Evolutionary conservation across 1,140 invertebrate species (phyloP).

Genomic region (Nasonia longicornis): DNA sequence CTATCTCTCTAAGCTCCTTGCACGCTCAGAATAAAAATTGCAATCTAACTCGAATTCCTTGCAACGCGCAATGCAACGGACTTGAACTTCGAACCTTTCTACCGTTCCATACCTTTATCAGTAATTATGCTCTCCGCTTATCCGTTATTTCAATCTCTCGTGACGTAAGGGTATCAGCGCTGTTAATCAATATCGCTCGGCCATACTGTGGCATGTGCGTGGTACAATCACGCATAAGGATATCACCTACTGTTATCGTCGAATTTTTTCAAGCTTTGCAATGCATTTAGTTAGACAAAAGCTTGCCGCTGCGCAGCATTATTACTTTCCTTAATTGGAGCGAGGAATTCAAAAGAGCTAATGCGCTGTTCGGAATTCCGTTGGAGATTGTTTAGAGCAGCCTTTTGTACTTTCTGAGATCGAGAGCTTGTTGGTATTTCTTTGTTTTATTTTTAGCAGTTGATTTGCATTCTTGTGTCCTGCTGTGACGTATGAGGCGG

Average conservation of each 20-base stretch:
- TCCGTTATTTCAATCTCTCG: conserved; percentile 12
- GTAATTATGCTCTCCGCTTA: conserved; percentile 1
- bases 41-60: conserved; percentile 7
- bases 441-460: not conserved
- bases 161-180: not conserved
- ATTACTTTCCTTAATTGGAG: conserved; percentile 14
- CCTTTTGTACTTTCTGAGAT: not conserved
- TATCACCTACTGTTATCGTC: conserved; percentile 20
- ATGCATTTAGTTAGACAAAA: not conserved
- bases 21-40: not conserved
- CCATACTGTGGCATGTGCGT: not conserved
- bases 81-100: conserved; percentile 44
- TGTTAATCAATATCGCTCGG: conserved; percentile 35
- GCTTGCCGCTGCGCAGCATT: not conserved
- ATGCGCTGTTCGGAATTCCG: not conserved
- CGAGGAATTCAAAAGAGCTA: conserved; percentile 4
- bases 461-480: not conserved
- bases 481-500: not conserved
- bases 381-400: not conserved
- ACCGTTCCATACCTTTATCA: conserved; percentile 1
- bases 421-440: not conserved
- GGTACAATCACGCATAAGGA: not conserved
- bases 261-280: not conserved
- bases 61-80: not conserved
- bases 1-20: not conserved